These are phyloP conservation scores for Caenorhabditis remanei DNA, from an alignment of 1,140 invertebrate genomes.

Conservation along the genomic window DNA sequence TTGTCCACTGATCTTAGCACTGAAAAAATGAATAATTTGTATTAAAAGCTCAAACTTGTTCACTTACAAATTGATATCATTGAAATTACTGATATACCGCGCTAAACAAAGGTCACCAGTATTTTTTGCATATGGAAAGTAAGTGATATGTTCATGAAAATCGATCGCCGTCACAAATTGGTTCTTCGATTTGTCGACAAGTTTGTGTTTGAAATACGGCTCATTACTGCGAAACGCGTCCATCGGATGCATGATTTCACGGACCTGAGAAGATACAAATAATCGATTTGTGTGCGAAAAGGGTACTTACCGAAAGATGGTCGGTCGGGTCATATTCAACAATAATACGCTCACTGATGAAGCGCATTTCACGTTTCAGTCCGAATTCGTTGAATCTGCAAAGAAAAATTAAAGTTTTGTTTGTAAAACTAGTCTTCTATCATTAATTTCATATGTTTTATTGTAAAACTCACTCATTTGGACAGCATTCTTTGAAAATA, in stretches of 20 bases:
- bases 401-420: neutral
- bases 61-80: constrained; percentile 43
- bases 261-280: neutral
- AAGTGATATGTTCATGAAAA: constrained; percentile 52
- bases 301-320: constrained; percentile 12
- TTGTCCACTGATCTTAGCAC: constrained; percentile 41
- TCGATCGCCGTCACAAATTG: constrained; percentile 37
- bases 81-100: constrained; percentile 36
- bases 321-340: constrained; percentile 41
- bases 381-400: constrained; percentile 31
- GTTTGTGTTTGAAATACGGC: constrained; percentile 41
- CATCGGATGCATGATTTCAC: constrained; percentile 43
- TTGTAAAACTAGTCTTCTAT: neutral
- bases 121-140: constrained; percentile 41
- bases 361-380: constrained; percentile 39
- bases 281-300: neutral
- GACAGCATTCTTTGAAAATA: constrained; percentile 32
- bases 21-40: neutral
- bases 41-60: neutral
- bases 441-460: no score
- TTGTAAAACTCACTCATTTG: constrained; percentile 12
- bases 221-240: constrained; percentile 13
- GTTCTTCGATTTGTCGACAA: constrained; percentile 29
- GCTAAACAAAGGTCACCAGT: constrained; percentile 40
- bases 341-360: constrained; percentile 36